Percentiles rank a stretch among this genome's conserved stretches.
Conservation (phyloP, 1,140 invertebrate species). For the Oedothorax gibbosus region DNA sequence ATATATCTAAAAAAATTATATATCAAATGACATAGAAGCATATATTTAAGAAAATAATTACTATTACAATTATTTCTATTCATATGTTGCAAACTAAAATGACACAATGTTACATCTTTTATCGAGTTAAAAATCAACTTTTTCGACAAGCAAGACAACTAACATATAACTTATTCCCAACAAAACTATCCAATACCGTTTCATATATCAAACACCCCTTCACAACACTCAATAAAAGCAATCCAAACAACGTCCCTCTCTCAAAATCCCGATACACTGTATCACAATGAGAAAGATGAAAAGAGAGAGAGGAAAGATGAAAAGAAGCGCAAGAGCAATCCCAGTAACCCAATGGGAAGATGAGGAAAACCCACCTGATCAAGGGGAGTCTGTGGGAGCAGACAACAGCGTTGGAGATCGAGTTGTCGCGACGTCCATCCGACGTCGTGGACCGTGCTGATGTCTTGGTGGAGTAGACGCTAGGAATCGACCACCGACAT, state of each 20-base stretch:
- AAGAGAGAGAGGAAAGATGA: not conserved
- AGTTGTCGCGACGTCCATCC: not conserved
- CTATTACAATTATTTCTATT: too few relatives aligned
- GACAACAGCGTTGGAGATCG: slow-evolving; percentile 5
- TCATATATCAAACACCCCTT: too few relatives aligned
- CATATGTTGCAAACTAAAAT: too few relatives aligned
- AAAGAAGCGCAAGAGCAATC: slow-evolving; percentile 12
- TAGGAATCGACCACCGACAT: slow-evolving; percentile 38
- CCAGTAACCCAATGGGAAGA: slow-evolving; percentile 41
- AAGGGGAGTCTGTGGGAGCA: slow-evolving; percentile 21
- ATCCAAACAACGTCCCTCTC: not conserved
- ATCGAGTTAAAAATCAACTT: too few relatives aligned
- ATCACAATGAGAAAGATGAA: not conserved
- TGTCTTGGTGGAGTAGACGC: slow-evolving; percentile 26
- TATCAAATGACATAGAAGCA: too few relatives aligned
- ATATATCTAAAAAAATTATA: too few relatives aligned
- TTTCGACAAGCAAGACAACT: too few relatives aligned
- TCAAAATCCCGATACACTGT: not conserved
- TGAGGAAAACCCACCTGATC: slow-evolving; percentile 40
- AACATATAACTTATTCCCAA: too few relatives aligned
- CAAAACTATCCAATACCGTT: too few relatives aligned
- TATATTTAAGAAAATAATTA: too few relatives aligned
- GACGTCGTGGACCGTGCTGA: not conserved
- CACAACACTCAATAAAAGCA: too few relatives aligned
- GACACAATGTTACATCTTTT: too few relatives aligned